These are phyloP conservation scores for Glaucomys volans DNA, from an alignment of 2,113 vertebrate species.

Conservation along the genomic window DNA sequence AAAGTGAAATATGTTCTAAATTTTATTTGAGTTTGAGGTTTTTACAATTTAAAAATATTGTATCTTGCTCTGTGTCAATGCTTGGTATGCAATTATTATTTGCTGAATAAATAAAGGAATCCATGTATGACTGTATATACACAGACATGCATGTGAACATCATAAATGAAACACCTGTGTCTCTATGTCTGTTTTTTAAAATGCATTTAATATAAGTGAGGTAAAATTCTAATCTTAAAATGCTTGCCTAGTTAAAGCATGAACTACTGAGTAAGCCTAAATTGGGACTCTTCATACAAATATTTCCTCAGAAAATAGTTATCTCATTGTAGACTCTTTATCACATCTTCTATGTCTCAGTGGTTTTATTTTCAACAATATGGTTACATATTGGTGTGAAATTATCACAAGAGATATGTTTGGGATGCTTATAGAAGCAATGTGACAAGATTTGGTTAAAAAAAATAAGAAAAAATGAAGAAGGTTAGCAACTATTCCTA, in stretches of 20 bases:
- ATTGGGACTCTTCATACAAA: not conserved
- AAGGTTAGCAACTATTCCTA: not conserved
- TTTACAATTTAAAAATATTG: not conserved
- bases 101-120: not conserved
- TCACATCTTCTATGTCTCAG: not conserved
- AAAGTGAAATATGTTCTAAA: not conserved
- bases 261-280: not conserved
- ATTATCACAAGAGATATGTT: not conserved
- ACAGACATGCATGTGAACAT: not conserved
- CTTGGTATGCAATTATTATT: not conserved
- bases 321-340: not conserved
- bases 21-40: not conserved
- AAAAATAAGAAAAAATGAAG: not conserved
- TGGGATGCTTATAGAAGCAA: not conserved
- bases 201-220: not conserved
- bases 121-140: not conserved
- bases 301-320: not conserved
- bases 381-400: not conserved
- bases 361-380: slow-evolving; percentile 12
- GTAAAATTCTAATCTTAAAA: slow-evolving; percentile 24
- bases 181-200: not conserved
- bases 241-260: not conserved
- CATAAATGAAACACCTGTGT: not conserved
- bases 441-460: slow-evolving; percentile 5
- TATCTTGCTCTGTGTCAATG: not conserved